These are phyloP conservation scores for Baryphthengus martii DNA, from an alignment of 2,113 vertebrate genomes.

Conservation along the genomic window DNA sequence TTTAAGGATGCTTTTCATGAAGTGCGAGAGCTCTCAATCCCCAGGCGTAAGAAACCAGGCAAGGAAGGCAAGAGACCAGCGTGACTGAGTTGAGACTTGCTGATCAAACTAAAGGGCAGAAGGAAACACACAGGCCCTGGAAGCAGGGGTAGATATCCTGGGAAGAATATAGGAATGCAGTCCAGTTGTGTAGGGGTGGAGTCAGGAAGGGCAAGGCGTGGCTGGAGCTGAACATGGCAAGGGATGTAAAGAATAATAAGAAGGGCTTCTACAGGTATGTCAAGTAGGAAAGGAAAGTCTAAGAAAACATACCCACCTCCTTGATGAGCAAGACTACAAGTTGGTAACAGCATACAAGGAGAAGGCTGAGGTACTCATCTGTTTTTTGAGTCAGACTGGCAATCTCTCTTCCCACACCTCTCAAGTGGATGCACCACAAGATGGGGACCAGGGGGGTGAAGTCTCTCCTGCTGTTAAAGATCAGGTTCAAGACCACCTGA, in stretches of 20 bases:
- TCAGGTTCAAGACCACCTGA: too few relatives aligned
- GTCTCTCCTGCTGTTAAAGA: not conserved
- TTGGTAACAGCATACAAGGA: not conserved
- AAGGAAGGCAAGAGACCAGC: not conserved
- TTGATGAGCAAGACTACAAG: not conserved
- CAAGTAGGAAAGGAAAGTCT: not conserved
- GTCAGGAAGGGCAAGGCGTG: not conserved
- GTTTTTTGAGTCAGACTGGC: not conserved
- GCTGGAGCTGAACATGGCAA: not conserved
- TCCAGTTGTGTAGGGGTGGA: too few relatives aligned
- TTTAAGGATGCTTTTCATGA: not conserved
- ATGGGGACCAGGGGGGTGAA: not conserved
- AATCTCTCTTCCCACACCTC: not conserved
- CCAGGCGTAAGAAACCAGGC: not conserved
- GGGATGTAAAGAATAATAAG: not conserved
- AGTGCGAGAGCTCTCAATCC: not conserved
- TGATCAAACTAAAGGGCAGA: not conserved
- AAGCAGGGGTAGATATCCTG: too few relatives aligned
- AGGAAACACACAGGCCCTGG: not conserved
- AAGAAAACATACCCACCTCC: not conserved
- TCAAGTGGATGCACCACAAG: not conserved
- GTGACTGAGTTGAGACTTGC: not conserved
- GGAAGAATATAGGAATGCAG: not conserved
- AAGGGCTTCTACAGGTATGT: not conserved
- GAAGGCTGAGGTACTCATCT: not conserved